A percentile compares a stretch with the other conserved stretches of the same genome.
These are phyloP conservation scores for Hydrozoanthus tunicans DNA, from an alignment of 64 coral and sea anemone species.

Conservation along the genomic window DNA sequence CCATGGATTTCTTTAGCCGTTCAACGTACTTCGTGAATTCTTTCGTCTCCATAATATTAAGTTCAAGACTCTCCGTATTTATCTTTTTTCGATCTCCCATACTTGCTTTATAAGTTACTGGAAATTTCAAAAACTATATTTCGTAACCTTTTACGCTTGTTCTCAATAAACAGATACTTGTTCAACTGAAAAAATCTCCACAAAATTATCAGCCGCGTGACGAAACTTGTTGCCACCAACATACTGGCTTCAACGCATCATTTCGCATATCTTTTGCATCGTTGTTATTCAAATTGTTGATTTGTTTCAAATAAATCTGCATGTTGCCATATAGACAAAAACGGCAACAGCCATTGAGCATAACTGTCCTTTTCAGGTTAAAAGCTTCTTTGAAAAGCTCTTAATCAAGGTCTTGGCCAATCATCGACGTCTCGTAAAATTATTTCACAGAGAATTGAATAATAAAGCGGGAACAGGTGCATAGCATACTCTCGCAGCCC, in stretches of 20 bases:
- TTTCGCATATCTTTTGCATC: background rate
- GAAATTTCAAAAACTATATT: too few species aligned
- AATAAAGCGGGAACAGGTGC: conserved; percentile 22
- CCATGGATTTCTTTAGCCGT: conserved; percentile 63
- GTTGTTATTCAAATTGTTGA: conserved; percentile 26
- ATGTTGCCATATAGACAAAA: conserved; percentile 51
- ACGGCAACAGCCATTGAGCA: background rate
- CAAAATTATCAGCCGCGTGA: too few species aligned
- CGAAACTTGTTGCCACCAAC: background rate
- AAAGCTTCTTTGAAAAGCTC: conserved; percentile 9
- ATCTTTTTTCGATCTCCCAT: conserved; percentile 80
- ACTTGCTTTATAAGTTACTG: background rate
- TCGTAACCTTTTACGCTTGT: too few species aligned
- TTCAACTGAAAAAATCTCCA: too few species aligned
- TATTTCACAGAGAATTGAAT: conserved; percentile 4
- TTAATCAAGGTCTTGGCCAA: background rate
- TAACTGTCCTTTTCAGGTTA: background rate
- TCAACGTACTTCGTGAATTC: conserved; percentile 58
- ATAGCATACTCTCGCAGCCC: background rate
- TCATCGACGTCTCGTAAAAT: background rate
- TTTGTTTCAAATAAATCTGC: conserved; percentile 39
- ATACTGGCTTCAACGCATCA: background rate
- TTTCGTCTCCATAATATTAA: conserved; percentile 74
- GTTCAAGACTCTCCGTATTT: conserved; percentile 66
- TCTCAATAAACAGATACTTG: too few species aligned